Conservation (phyloP, 1,140 invertebrate species). For the Mylabris phalerata region DNA sequence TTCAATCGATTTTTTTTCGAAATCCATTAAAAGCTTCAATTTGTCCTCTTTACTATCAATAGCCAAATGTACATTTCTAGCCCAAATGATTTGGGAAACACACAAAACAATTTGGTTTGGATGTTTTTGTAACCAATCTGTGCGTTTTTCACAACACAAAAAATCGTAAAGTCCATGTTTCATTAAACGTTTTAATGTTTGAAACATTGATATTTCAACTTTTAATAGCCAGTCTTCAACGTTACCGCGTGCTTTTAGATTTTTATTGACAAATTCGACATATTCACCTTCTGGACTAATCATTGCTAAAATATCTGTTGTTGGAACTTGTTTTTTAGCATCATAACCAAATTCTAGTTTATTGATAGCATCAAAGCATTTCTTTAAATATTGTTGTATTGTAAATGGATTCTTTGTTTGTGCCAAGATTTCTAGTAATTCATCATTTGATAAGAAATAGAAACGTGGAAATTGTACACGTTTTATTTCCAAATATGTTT, state of each 20-base stretch:
- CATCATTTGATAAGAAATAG: conserved; percentile 93
- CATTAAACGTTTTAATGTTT: conserved; percentile 66
- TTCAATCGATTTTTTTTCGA: conserved; percentile 60
- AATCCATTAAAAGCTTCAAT: conserved; percentile 52
- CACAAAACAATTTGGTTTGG: conserved; percentile 60
- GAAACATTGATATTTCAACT: conserved; percentile 80
- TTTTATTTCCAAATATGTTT: conserved; percentile 80
- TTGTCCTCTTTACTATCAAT: conserved; percentile 49
- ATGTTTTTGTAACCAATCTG: conserved; percentile 56
- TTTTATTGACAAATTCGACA: conserved; percentile 63
- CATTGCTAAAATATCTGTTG: conserved; percentile 78
- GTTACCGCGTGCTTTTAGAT: conserved; percentile 76
- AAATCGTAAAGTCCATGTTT: conserved; percentile 61
- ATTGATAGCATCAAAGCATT: conserved; percentile 82
- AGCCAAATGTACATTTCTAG: conserved; percentile 64
- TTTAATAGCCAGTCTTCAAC: conserved; percentile 86
- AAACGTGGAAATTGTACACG: conserved; percentile 83
- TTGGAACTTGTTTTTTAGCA: conserved; percentile 18
- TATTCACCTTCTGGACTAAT: conserved; percentile 79
- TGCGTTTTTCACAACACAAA: conserved; percentile 43
- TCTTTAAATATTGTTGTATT: conserved; percentile 80
- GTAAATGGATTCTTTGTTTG: conserved; percentile 81
- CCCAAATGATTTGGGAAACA: conserved; percentile 84
- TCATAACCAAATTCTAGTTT: conserved; percentile 66
- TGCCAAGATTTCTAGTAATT: conserved; percentile 85